phyloP scores from a whole-genome alignment of 1,140 invertebrate genomes.

The Lycorma delicatula region DNA sequence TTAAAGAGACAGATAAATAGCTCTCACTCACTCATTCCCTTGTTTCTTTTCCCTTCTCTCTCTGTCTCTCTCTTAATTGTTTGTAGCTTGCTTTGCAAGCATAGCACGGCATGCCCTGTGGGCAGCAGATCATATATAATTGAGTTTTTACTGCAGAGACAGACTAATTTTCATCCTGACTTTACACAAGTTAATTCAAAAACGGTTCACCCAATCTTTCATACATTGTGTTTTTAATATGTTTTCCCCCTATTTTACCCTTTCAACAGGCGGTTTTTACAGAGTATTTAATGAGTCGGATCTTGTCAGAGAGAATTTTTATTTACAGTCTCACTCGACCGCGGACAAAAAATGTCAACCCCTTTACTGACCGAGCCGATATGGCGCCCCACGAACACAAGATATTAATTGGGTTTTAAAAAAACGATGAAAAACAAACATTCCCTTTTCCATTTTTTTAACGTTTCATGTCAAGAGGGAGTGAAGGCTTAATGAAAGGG shows the following conservation, averaged over 20 bases:
- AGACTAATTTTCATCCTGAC: too few species aligned
- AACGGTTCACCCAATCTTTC: constrained; percentile 1
- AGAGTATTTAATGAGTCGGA: not conserved
- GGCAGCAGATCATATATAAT: too few species aligned
- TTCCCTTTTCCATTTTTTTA: too few species aligned
- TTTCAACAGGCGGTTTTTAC: not conserved
- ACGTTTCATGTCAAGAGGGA: too few species aligned
- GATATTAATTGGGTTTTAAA: constrained; percentile 19
- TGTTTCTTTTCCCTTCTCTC: too few species aligned
- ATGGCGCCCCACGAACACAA: not conserved
- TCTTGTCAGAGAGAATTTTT: constrained; percentile 2
- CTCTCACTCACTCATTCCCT: too few species aligned
- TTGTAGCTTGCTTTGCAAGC: too few species aligned
- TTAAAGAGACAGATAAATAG: too few species aligned
- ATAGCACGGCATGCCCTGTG: too few species aligned
- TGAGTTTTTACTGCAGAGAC: not conserved
- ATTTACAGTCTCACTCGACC: not conserved
- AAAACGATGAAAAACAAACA: too few species aligned
- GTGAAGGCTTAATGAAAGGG: too few species aligned
- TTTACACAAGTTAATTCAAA: not conserved
- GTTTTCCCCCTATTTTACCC: not conserved
- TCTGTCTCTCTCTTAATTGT: too few species aligned
- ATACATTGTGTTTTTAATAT: not conserved
- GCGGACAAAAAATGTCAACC: not conserved
- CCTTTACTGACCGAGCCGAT: not conserved